Evolutionary conservation across 2,797 vertebrate genomes (phyloP), one percentile per base, ranked within the genome.

Genomic region (Coluber constrictor): DNA sequence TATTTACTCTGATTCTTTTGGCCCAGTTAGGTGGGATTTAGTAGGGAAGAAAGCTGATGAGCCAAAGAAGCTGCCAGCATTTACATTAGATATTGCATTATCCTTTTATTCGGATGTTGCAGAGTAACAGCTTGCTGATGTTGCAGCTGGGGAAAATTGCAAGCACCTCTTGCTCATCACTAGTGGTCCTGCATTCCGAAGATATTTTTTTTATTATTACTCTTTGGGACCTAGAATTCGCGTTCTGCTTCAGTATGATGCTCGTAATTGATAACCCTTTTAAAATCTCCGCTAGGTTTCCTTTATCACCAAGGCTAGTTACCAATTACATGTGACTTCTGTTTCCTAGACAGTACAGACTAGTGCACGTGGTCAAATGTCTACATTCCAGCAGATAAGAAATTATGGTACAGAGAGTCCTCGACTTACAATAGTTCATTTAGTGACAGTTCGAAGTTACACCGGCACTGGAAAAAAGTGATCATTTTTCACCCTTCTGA

Each of bases 101-200:
- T 93, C 87, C 89, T 83, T 91, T 89, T 63, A 51, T 92, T 89
- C n/a, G 57, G 56, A 91, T 89, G 93, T 91, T 93, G 93, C 93
- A 86, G 66, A 91, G 79, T 70, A 91, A 63, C 57, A 63, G 87
- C 87, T 79, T 91, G 90, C 93, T 93, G 90, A 91, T 89, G 87
- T 63, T 93, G 93, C 90, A 91, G 90, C 93, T 91, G 56, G 91
- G 57, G 90, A n/a, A 89, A 89, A 89, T 86, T 55, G 57, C 59
- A 93, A 89, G 70, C 51, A 91, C 57, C n/a, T 93, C 32, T 70
- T 88, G 66, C 79, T 91, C 47, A 10, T 91, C 57, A 43, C 57
- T 60, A 32, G 56, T n/a, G 16, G 61, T n/a, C 23, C 43, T 16
- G 27, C 56, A 18, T 43, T 89, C 66, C 29, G 16, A 88, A 66